Conservation (phyloP, 2,888 invertebrate species). For the Latrodectus hesperus region DNA sequence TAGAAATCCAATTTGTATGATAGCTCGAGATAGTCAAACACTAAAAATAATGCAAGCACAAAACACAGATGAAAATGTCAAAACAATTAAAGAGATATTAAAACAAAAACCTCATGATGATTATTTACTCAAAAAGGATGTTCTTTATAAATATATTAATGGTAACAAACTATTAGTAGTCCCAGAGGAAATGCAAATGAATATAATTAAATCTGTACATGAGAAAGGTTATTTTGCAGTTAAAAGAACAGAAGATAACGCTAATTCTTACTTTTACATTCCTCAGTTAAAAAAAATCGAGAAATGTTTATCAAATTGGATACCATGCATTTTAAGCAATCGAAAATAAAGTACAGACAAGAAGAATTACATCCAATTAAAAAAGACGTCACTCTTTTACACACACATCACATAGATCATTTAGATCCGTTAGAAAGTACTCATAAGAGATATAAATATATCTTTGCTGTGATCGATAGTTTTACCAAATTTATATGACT, state of each 20-base stretch:
- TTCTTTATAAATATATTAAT: slow-evolving; percentile 1
- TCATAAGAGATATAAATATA: too few relatives aligned
- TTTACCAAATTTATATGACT: too few relatives aligned
- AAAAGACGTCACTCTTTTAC: too few relatives aligned
- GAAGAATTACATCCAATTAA: background rate
- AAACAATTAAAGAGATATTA: background rate
- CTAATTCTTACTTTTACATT: background rate
- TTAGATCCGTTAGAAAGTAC: too few relatives aligned
- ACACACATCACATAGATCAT: too few relatives aligned
- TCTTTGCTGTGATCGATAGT: too few relatives aligned
- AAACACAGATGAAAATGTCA: background rate
- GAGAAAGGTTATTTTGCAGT: slow-evolving; percentile 1
- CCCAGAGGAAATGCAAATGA: background rate
- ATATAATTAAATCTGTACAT: background rate
- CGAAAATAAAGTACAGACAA: background rate
- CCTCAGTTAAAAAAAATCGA: too few relatives aligned
- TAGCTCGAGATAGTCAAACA: background rate
- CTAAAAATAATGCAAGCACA: slow-evolving; percentile 6
- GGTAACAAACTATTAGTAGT: background rate
- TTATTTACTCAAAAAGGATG: background rate
- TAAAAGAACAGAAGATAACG: background rate
- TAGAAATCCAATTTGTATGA: background rate
- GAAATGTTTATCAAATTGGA: too few relatives aligned
- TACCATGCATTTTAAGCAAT: too few relatives aligned
- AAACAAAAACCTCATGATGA: background rate